A percentile compares a stretch with the other conserved stretches of the same genome.
Evolutionary conservation across 2,113 vertebrate genomes (phyloP).

Genomic region (Syrmaticus mikado): DNA sequence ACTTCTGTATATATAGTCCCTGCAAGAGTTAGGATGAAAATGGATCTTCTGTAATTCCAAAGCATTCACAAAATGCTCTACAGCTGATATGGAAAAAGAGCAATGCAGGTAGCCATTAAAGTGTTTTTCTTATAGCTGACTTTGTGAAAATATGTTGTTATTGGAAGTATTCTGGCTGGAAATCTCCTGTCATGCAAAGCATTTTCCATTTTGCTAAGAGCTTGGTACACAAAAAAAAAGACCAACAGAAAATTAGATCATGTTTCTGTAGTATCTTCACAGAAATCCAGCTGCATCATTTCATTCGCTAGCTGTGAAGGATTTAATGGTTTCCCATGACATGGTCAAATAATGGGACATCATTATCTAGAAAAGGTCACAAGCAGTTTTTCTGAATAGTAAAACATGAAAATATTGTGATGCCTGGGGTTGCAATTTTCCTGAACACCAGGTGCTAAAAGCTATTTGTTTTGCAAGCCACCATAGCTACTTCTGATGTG

Average conservation of each 20-base stretch:
- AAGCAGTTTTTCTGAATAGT: slow-evolving; percentile 33
- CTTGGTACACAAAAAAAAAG: slow-evolving; percentile 16
- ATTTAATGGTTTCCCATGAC: slow-evolving; percentile 41
- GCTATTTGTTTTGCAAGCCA: not conserved
- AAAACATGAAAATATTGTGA: slow-evolving; percentile 19
- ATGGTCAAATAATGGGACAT: slow-evolving; percentile 5
- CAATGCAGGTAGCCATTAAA: not conserved
- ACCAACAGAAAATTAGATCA: slow-evolving; percentile 36
- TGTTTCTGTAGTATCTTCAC: no score
- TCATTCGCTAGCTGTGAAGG: slow-evolving; percentile 38
- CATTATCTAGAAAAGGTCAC: slow-evolving; percentile 15
- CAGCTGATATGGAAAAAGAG: not conserved
- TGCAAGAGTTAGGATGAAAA: not conserved
- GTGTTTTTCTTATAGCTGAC: slow-evolving; percentile 12
- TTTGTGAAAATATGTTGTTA: slow-evolving; percentile 6
- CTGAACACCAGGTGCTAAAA: not conserved
- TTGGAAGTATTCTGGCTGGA: slow-evolving; percentile 26
- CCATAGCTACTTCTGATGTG: not conserved
- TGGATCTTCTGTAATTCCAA: not conserved
- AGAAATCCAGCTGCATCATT: not conserved
- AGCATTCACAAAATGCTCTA: not conserved
- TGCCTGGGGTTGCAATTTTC: not conserved
- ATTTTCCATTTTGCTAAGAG: not conserved
- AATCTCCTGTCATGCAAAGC: slow-evolving; percentile 14
- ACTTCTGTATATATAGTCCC: not conserved